Evolutionary conservation across 2,113 vertebrate species (phyloP).

Genomic region (Saccopteryx bilineata): DNA sequence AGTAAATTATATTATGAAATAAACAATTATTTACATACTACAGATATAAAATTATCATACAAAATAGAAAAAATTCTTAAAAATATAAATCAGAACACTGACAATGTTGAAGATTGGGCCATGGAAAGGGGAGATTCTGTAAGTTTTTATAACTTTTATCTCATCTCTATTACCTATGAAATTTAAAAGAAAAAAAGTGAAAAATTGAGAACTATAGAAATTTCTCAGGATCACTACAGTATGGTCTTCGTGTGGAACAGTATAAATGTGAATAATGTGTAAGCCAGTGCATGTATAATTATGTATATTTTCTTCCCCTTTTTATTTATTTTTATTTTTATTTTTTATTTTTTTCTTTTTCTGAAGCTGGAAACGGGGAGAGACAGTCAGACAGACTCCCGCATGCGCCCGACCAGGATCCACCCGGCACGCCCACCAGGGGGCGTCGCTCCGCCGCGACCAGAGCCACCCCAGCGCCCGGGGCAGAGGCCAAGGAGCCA

Average conservation of each 20-base stretch:
- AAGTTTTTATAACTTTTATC: not conserved
- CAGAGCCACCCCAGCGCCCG: no score
- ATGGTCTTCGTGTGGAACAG: not conserved
- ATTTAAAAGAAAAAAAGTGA: slow-evolving; percentile 1
- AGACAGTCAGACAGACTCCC: no score
- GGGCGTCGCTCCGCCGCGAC: no score
- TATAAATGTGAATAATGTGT: not conserved
- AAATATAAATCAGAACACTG: not conserved
- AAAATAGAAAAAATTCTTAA: not conserved
- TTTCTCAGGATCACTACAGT: not conserved
- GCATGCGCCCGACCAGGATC: no score
- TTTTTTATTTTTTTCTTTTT: no score
- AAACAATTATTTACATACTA: not conserved
- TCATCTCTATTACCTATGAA: not conserved
- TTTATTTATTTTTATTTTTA: no score
- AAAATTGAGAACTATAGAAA: not conserved
- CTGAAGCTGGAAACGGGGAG: no score
- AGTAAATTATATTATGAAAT: not conserved
- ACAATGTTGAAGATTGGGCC: not conserved
- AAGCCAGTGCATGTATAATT: not conserved
- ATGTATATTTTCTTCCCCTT: not conserved
- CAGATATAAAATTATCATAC: not conserved
- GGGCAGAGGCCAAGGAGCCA: no score
- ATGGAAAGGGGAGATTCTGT: not conserved
- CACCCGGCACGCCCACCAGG: no score